These are phyloP conservation scores for Chionodraco myersi DNA, from an alignment of 2,113 vertebrate species.

Conservation along the genomic window DNA sequence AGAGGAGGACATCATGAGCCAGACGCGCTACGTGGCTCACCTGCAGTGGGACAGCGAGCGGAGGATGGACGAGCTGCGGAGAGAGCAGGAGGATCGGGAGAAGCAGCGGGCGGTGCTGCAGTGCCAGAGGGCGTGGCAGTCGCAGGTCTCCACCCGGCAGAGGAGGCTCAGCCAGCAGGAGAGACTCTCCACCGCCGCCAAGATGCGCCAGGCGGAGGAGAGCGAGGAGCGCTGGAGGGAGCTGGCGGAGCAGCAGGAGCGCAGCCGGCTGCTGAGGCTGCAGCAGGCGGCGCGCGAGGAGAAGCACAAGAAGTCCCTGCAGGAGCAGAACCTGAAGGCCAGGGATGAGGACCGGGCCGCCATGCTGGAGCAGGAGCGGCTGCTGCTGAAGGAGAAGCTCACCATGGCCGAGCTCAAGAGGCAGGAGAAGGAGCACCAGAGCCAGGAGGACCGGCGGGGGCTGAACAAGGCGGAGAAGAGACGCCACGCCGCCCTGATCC, in stretches of 20 bases:
- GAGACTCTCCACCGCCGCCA: constrained; percentile 78
- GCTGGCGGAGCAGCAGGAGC: constrained; percentile 88
- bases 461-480: constrained; percentile 91
- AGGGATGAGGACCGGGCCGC: constrained; percentile 88
- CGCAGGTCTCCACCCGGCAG: constrained; percentile 88
- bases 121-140: constrained; percentile 90
- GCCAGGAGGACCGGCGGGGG: constrained; percentile 88
- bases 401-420: constrained; percentile 89
- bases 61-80: constrained; percentile 84
- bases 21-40: constrained; percentile 92
- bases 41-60: constrained; percentile 95
- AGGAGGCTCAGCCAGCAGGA: constrained; percentile 87
- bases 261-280: constrained; percentile 82
- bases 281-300: constrained; percentile 88
- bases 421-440: constrained; percentile 88
- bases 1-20: constrained; percentile 92
- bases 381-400: constrained; percentile 90
- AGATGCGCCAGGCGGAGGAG: constrained; percentile 85
- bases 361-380: constrained; percentile 87
- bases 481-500: constrained; percentile 89
- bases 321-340: constrained; percentile 91
- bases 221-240: constrained; percentile 90
- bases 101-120: constrained; percentile 90
- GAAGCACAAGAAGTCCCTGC: constrained; percentile 90
- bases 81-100: constrained; percentile 91